phyloP scores from a whole-genome alignment of 2,888 invertebrate species.

The Branchellion lobata region DNA sequence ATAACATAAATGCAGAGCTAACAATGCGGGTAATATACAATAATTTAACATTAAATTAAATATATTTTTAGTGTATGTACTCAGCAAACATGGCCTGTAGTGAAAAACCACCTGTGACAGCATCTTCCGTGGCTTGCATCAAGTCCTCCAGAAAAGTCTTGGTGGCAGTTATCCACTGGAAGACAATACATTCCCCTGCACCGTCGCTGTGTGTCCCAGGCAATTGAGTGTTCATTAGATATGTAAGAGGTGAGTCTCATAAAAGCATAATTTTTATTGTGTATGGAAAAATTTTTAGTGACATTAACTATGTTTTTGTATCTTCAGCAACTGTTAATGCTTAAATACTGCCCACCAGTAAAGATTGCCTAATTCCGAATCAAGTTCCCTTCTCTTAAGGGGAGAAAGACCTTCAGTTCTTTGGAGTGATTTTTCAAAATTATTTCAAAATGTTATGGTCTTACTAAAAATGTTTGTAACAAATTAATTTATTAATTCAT shows the following conservation, averaged over 20 bases:
- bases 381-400: constrained; percentile 59
- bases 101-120: not conserved
- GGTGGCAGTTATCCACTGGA: constrained; percentile 75
- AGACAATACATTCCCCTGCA: constrained; percentile 72
- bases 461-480: not conserved
- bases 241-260: not conserved
- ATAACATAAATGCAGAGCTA: not conserved
- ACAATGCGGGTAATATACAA: not conserved
- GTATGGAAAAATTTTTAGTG: not conserved
- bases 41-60: too few species aligned
- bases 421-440: not conserved
- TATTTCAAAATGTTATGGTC: not conserved
- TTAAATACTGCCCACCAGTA: constrained; percentile 67
- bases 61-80: too few species aligned
- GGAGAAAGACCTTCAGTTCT: not conserved
- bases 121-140: not conserved
- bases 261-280: not conserved
- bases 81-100: too few species aligned
- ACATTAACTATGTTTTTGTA: not conserved
- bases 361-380: constrained; percentile 68
- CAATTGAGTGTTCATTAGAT: not conserved
- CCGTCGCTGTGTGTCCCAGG: constrained; percentile 66
- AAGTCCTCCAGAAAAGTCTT: constrained; percentile 67
- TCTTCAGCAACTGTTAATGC: not conserved
- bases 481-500: not conserved